phyloP scores from a whole-genome alignment of 35 echinoderm and acorn worm genomes.

The Ophioderma brevispina region DNA sequence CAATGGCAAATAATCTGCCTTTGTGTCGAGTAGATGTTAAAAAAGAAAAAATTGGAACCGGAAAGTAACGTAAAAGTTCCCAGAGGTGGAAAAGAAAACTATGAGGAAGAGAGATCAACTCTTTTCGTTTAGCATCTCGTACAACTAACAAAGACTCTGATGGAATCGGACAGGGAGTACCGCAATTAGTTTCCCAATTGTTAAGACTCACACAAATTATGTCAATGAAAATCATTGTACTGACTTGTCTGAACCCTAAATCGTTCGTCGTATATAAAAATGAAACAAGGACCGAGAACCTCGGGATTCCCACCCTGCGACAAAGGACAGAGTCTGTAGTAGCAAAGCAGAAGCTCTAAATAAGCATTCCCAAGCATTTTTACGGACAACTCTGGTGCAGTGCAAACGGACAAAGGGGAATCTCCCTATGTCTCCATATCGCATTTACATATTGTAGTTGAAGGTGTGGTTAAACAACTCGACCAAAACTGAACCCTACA shows the following conservation, averaged over 20 bases:
- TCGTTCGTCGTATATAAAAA: too few relatives aligned
- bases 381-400: neutral
- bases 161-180: neutral
- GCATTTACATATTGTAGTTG: neutral
- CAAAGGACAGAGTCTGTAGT: neutral
- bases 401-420: neutral
- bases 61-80: too few relatives aligned
- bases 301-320: constrained; percentile 14
- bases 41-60: too few relatives aligned
- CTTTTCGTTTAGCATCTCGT: neutral
- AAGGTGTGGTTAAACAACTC: too few relatives aligned
- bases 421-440: neutral
- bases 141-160: neutral
- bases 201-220: too few relatives aligned
- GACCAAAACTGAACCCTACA: neutral
- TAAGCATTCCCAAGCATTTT: constrained; percentile 29
- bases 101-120: constrained; percentile 57
- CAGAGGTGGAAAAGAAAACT: too few relatives aligned
- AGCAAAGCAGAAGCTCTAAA: constrained; percentile 23
- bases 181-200: constrained; percentile 1
- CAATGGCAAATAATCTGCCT: constrained; percentile 26
- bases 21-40: constrained; percentile 25
- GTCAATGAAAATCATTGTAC: too few relatives aligned
- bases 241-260: too few relatives aligned
- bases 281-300: neutral